These are phyloP conservation scores for Asobara japonica DNA, from an alignment of 1,140 invertebrate species.

Conservation along the genomic window DNA sequence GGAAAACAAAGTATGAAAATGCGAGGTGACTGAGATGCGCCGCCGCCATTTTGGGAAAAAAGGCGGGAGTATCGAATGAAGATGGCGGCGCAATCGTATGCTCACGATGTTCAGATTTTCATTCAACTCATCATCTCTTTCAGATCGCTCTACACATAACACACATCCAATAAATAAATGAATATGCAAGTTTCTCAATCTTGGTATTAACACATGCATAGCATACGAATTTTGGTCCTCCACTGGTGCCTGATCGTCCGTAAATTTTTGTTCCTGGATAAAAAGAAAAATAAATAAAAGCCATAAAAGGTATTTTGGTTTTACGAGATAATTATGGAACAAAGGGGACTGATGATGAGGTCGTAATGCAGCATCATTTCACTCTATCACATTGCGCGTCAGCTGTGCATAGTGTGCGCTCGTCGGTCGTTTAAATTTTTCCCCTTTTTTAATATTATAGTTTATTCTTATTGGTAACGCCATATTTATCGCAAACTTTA, in stretches of 20 bases:
- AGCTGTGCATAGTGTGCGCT: slow-evolving; percentile 39
- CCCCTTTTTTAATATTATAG: slow-evolving; percentile 7
- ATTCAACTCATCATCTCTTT: no score
- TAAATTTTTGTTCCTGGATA: slow-evolving; percentile 1
- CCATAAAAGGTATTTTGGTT: neutral
- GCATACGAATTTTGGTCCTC: neutral
- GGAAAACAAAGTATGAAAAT: no score
- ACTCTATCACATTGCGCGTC: slow-evolving; percentile 18
- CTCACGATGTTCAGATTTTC: no score
- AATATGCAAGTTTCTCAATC: no score
- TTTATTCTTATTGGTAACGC: neutral
- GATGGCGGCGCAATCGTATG: no score
- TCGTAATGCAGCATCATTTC: slow-evolving; percentile 19
- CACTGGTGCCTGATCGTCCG: neutral
- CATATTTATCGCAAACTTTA: slow-evolving; percentile 29
- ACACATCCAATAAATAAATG: no score
- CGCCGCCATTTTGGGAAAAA: no score
- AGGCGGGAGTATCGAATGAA: no score
- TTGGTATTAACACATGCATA: no score
- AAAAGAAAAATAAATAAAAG: neutral
- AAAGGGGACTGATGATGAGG: slow-evolving; percentile 19
- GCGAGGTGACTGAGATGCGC: no score
- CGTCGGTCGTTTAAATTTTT: slow-evolving; percentile 36
- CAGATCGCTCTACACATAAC: no score
- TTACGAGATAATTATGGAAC: neutral